Evolutionary conservation across 2,113 vertebrate species (phyloP), one percentile per base, ranked within the genome.

Genomic region (Cercopithecus mona): DNA sequence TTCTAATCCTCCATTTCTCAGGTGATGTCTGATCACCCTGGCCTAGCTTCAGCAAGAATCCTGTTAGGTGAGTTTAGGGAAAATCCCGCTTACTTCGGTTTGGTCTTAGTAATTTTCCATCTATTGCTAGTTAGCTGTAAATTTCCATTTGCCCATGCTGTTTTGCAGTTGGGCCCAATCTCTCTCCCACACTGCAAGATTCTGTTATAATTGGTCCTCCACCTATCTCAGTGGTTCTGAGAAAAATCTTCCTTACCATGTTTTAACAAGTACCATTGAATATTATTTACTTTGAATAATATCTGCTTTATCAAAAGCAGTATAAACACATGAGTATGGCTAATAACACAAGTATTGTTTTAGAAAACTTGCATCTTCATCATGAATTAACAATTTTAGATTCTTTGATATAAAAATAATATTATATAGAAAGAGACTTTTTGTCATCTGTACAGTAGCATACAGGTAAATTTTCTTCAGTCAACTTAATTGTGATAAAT

Each of bases 401-500:
- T 83, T 55, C 1, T 13, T 96, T 50, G 68, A 27, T 0, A 93
- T 43, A 59, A 45, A n/a, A 81, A 75, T 9, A 38, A 6, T 57
- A 72, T 23, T 11, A 80, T 20, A 23, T 86, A 79, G 73, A 80
- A 92, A 72, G 0, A 87, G 9, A 93, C 27, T 12, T 78, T 96
- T 85, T 82, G 0, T 35, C 76, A 52, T 82, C 91, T 95, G 35
- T 52, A 43, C 4, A 97, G 17, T 40, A 92, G 80, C 27, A 61
- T 75, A 38, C 9, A 95, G 70, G 97, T 95, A 81, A 95, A 95
- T 95, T 2, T 90, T 97, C 20, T 27, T 0, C 52, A 83, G 94
- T 88, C 38, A 96, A 80, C 98, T 97, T 96, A 75, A 97, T 78
- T 95, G 55, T 3, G 23, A 94, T 96, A 95, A 97, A 93, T 96